Evolutionary conservation across 2,113 vertebrate genomes (phyloP).

Genomic region (Eublepharis macularius): DNA sequence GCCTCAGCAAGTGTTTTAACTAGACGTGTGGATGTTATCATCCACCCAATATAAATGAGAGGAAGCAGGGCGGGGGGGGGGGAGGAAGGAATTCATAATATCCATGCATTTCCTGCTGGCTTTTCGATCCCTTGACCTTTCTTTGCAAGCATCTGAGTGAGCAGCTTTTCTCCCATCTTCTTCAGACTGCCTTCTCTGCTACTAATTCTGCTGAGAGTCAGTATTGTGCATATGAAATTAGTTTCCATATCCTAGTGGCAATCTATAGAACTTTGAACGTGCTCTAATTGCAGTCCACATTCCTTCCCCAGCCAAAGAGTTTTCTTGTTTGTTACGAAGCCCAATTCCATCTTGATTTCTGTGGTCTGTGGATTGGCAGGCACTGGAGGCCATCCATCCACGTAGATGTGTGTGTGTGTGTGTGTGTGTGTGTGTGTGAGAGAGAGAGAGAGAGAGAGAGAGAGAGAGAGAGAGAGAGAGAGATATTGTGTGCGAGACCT

Average conservation of each 20-base stretch:
- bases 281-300: slow-evolving; percentile 61
- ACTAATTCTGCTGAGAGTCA: slow-evolving; percentile 33
- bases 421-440: not conserved
- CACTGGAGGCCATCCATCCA: not conserved
- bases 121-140: fast-evolving
- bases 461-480: not conserved
- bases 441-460: no score
- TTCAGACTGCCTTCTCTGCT: not conserved
- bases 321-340: slow-evolving; percentile 13
- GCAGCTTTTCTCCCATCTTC: not conserved
- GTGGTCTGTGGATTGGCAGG: slow-evolving; percentile 52
- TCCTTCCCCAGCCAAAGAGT: slow-evolving; percentile 62
- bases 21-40: no score
- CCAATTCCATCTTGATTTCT: slow-evolving; percentile 47
- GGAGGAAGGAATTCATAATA: no score
- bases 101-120: not conserved
- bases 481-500: slow-evolving; percentile 2
- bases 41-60: not conserved
- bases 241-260: slow-evolving; percentile 15
- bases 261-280: slow-evolving; percentile 49
- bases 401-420: no score
- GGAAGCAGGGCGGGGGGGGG: no score
- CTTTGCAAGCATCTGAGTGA: fast-evolving
- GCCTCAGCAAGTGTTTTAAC: no score
- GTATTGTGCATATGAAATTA: slow-evolving; percentile 25